phyloP scores from a whole-genome alignment of 1,140 invertebrate genomes.

The Planococcus citri region DNA sequence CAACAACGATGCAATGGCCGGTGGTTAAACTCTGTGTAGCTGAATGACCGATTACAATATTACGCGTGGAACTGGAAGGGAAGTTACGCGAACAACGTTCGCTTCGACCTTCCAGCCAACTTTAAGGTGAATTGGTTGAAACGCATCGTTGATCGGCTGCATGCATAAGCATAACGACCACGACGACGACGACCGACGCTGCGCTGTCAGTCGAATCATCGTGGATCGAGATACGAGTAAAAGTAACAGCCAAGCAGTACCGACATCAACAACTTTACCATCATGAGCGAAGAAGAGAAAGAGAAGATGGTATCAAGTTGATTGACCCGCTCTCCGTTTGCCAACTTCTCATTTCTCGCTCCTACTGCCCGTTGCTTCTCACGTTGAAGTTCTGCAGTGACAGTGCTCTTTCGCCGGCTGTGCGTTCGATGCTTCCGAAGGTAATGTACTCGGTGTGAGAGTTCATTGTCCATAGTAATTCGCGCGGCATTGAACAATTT shows the following conservation, averaged over 20 bases:
- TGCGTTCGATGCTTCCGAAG: too few relatives aligned
- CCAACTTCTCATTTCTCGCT: neutral
- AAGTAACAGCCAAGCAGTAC: neutral
- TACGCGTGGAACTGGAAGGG: too few relatives aligned
- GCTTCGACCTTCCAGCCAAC: neutral
- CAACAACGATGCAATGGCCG: neutral
- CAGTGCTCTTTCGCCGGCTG: neutral
- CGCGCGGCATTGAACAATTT: neutral
- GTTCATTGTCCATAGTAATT: neutral
- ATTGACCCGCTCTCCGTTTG: neutral
- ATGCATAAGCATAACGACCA: too few relatives aligned
- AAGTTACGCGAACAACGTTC: constrained; percentile 2
- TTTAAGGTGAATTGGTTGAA: neutral
- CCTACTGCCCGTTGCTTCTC: neutral
- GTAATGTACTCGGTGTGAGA: neutral
- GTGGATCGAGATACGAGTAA: neutral
- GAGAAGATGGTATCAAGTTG: neutral
- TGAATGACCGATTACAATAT: constrained; percentile 2
- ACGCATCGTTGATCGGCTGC: neutral
- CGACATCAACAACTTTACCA: too few relatives aligned
- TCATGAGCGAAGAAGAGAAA: neutral
- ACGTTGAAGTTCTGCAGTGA: neutral
- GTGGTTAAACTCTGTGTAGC: neutral
- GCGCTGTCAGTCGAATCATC: neutral
- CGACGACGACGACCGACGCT: too few relatives aligned